Evolutionary conservation across 2,888 invertebrate species (phyloP).

Genomic region (Tetragonisca angustula): DNA sequence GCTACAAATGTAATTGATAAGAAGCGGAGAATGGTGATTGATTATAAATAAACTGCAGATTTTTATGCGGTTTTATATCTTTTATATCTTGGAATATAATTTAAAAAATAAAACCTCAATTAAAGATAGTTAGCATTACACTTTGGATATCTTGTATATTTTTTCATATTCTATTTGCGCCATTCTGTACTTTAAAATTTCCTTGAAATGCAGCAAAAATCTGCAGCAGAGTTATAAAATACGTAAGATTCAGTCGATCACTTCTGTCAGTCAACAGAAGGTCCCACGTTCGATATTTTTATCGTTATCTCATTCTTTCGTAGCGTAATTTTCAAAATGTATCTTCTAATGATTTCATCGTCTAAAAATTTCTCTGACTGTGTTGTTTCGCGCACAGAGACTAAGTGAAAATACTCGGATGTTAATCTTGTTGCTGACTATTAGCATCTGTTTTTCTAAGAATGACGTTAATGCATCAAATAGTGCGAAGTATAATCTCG

Average conservation of each 20-base stretch:
- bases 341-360: constrained; percentile 10
- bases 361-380: constrained; percentile 15
- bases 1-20: background rate
- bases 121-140: no score
- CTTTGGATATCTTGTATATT: no score
- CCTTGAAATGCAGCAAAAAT: background rate
- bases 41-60: background rate
- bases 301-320: background rate
- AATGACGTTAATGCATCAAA: background rate
- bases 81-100: no score
- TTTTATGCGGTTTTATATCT: no score
- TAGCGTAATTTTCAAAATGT: constrained; percentile 23
- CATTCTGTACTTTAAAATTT: background rate
- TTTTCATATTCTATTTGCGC: background rate
- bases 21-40: background rate
- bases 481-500: background rate
- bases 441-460: constrained; percentile 15
- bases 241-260: background rate
- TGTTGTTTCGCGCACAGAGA: background rate
- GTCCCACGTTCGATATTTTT: background rate
- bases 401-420: background rate
- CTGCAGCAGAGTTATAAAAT: background rate
- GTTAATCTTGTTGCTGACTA: constrained; percentile 20
- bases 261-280: background rate
- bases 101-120: no score